Evolutionary conservation across 1,140 invertebrate species (phyloP).

Genomic region (Copidosoma floridanum): DNA sequence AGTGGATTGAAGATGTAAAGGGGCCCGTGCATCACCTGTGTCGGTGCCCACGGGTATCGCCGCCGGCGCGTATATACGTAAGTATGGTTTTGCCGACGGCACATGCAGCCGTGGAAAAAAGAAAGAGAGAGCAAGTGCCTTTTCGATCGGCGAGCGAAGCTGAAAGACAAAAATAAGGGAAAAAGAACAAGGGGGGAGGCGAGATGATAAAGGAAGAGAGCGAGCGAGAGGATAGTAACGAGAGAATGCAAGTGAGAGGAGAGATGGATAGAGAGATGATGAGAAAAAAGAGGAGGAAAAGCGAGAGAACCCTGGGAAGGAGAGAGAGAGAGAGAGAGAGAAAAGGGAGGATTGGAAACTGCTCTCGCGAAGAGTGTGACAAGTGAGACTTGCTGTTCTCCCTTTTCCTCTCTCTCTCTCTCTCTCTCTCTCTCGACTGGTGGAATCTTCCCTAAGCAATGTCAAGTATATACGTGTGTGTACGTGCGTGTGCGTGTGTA

Average conservation of each 20-base stretch:
- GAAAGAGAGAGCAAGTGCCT: no score
- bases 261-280: constrained; percentile 12
- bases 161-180: no score
- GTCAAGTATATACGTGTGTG: no score
- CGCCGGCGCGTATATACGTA: constrained; percentile 31
- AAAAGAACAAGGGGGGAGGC: constrained; percentile 1
- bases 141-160: no score
- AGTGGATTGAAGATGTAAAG: constrained; percentile 47
- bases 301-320: not conserved
- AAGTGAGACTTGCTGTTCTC: constrained; percentile 45
- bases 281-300: not conserved
- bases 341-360: constrained; percentile 10
- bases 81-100: constrained; percentile 16
- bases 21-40: constrained; percentile 46
- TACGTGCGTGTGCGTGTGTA: no score
- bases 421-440: no score
- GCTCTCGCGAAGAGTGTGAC: constrained; percentile 33
- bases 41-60: constrained; percentile 44
- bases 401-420: no score
- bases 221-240: not conserved
- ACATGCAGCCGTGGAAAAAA: constrained; percentile 8
- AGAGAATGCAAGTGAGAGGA: not conserved
- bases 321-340: no score
- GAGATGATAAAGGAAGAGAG: constrained; percentile 12
- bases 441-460: no score